Conservation (phyloP, 2,888 invertebrate genomes). For the Hypomecis atomaria region DNA sequence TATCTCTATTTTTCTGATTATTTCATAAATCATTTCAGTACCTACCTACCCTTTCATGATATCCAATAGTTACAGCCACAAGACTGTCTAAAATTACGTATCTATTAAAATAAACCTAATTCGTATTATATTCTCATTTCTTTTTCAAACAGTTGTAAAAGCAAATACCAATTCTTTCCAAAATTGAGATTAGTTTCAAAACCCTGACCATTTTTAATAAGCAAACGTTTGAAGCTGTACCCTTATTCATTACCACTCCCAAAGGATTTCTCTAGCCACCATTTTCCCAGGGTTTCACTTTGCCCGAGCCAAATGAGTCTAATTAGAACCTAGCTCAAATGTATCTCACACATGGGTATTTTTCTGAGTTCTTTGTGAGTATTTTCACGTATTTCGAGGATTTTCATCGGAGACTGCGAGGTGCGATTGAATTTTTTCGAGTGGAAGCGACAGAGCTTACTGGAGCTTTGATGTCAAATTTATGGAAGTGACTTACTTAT, state of each 20-base stretch:
- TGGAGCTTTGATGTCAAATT: conserved; percentile 35
- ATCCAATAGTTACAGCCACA: too few species aligned
- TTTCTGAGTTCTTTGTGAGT: conserved; percentile 49
- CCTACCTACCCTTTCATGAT: too few species aligned
- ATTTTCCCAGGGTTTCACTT: conserved; percentile 35
- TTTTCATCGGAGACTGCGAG: conserved; percentile 74
- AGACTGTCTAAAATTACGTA: too few species aligned
- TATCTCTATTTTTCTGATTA: too few species aligned
- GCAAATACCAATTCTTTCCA: not conserved
- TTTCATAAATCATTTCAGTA: too few species aligned
- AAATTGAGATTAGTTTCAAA: conserved; percentile 5
- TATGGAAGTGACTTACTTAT: conserved; percentile 44
- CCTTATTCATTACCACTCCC: conserved; percentile 34
- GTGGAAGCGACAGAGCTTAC: conserved; percentile 79
- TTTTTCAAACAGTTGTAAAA: too few species aligned
- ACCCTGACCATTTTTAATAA: conserved; percentile 16
- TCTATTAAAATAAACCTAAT: too few species aligned
- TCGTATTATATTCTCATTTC: not conserved
- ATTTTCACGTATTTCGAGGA: conserved; percentile 77
- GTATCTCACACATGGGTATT: conserved; percentile 59
- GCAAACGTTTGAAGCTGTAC: conserved; percentile 24
- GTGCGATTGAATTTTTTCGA: conserved; percentile 82
- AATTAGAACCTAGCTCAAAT: conserved; percentile 63
- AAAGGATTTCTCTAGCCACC: conserved; percentile 25
- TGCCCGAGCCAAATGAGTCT: conserved; percentile 50